Base-by-base conservation (phyloP, 2,113 vertebrate genomes). In the Dipodomys ordii region DNA sequence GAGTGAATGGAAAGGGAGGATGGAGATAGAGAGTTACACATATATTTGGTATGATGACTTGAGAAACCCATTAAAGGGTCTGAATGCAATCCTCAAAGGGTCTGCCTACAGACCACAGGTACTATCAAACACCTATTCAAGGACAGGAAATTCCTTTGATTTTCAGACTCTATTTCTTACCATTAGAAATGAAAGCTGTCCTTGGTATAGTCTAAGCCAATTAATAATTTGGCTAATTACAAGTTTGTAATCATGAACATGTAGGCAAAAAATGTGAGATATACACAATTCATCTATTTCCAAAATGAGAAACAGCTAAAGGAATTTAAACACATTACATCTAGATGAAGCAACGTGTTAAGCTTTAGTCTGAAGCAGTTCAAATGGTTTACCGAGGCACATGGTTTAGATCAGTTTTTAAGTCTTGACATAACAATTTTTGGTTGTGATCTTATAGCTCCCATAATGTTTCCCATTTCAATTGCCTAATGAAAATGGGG, bases 281-380 rank as follows among this genome's bases (percentile, higher is more conserved):
- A 23, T n/a, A 46, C 46, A 90, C 69, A 80, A 94, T 81, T 95
- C 92, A 72, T 84, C 88, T 46, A 91, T 94, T 96, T 94, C 88
- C 84, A 90, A 94, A 92, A 53, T 93, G 72, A 92, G 96, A 94
- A 95, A 76, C 30, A 95, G 69, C 73, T 44, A 44, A 89, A 91
- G 27, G 22, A 95, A 95, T 96, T 92, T 97, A 91, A 95, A 92
- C 94, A 79, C 82, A 94, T 94, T 82, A 92, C 77, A 94, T 84
- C 84, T 94, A 87, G 73, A 87, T 77, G 82, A 44, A 89, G 88
- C 92, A 96, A 71, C 27, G 71, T 81, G 78, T 46, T 83, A 94
- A 94, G 46, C 74, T 92, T 95, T 81, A 92, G 69, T 77, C 69
- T 32, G 35, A 44, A 67, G 69, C 79, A 86, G 93, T 72, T 80